Evolutionary conservation across 2,888 invertebrate genomes (phyloP).

Genomic region (Spicauda simplicius): DNA sequence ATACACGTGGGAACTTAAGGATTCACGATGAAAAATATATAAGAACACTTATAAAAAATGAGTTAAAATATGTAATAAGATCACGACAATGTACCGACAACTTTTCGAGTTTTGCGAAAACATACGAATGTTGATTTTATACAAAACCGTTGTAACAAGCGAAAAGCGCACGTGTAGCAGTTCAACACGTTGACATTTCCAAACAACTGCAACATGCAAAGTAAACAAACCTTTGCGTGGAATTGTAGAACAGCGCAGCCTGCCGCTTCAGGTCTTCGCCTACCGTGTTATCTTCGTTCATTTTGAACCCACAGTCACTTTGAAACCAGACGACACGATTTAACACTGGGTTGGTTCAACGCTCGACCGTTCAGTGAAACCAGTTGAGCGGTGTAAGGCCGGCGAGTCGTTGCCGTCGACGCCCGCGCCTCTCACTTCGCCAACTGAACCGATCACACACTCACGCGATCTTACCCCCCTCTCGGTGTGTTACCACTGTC

Average conservation of each 20-base stretch:
- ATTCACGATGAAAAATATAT: too few relatives aligned
- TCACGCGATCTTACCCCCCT: conserved; percentile 56
- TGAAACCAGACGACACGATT: conserved; percentile 43
- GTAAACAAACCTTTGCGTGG: conserved; percentile 73
- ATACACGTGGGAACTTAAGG: too few relatives aligned
- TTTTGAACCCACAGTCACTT: conserved; percentile 55
- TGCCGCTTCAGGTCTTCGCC: conserved; percentile 76
- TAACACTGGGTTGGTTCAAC: conserved; percentile 20
- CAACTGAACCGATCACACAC: conserved; percentile 56
- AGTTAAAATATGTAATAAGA: too few relatives aligned
- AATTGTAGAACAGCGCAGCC: conserved; percentile 79
- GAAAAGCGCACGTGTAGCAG: not conserved
- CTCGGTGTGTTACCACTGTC: conserved; percentile 28
- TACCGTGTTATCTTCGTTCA: conserved; percentile 74
- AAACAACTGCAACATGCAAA: not conserved
- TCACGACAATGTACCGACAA: too few relatives aligned
- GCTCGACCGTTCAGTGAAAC: not conserved
- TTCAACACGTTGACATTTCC: conserved; percentile 16
- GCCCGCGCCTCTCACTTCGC: conserved; percentile 74
- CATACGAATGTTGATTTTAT: too few relatives aligned
- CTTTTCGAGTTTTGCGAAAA: too few relatives aligned
- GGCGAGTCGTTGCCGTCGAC: conserved; percentile 65
- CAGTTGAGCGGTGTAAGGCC: conserved; percentile 48
- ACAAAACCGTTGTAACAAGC: not conserved
- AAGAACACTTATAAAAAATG: too few relatives aligned